Base-by-base conservation (phyloP, 2,113 vertebrate genomes). In the Jaculus jaculus region DNA sequence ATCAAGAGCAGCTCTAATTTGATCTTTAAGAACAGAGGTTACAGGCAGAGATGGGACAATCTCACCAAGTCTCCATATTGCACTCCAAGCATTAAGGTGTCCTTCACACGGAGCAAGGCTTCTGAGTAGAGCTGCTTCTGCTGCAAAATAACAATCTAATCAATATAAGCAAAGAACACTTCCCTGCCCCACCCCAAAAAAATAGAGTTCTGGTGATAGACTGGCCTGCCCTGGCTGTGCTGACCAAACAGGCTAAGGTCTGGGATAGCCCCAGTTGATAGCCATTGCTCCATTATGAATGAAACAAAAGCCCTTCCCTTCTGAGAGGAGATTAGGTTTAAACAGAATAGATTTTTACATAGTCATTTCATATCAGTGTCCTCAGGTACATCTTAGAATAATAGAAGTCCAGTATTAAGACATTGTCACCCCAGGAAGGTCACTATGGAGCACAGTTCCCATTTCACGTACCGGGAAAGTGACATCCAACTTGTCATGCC, bases 1-100 rank as follows among this genome's bases (percentile, higher is more conserved):
- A 94, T 89, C 90, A 88, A 66, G 63, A 94, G 72, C 63, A 92
- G 21, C 15, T 95, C 79, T 92, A 94, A 94, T 72, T 95, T 85
- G 92, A 88, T 92, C 69, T 93, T 54, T 5, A 6, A 87, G 17
- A 96, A 81, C 77, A 95, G 74, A 86, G 68, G 75, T 84, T 84
- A 94, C 61, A 86, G 15, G n/a, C 17, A 69, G 66, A 95, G 51
- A 86, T 13, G 21, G 28, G 74, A 89, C 96, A 94, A 84, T 93
- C 28, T 86, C 77, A 86, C 51, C 74, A 94, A 93, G 89, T 26
- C 65, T 47, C 39, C 1, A 3, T 54, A 42, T 74, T 39, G 78
- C 18, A 71, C 2, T 65, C 28, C 42, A 32, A 3, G 3, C 34
- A 87, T 28, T 83, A 37, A 91, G 15, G 32, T 88, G 51, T 75